Percentiles rank a stretch among this genome's conserved stretches.
phyloP scores from a whole-genome alignment of 2,888 invertebrate species.

The Melanchra persicariae region DNA sequence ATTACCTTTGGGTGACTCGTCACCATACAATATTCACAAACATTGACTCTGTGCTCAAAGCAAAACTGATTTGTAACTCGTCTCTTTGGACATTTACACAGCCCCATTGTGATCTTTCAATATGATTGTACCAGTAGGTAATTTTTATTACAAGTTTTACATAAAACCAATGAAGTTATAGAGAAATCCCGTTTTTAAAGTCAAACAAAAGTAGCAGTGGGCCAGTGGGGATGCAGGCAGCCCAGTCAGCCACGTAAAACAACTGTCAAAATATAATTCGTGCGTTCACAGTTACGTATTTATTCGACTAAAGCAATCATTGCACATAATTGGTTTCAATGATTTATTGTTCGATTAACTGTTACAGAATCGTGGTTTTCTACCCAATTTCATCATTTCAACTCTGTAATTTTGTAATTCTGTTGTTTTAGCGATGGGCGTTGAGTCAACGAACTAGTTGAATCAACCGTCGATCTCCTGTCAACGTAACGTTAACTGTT shows the following conservation, averaged over 20 bases:
- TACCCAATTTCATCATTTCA: too few relatives aligned
- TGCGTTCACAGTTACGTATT: slow-evolving; percentile 30
- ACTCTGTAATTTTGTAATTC: too few relatives aligned
- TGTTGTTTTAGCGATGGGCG: too few relatives aligned
- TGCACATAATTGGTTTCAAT: too few relatives aligned
- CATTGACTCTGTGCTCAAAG: slow-evolving; percentile 99
- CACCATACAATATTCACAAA: slow-evolving; percentile 99
- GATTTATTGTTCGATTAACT: too few relatives aligned
- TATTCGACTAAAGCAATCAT: slow-evolving; percentile 3
- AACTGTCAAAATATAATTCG: slow-evolving; percentile 65
- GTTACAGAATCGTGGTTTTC: too few relatives aligned
- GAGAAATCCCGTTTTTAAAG: slow-evolving; percentile 49
- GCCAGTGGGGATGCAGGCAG: slow-evolving; percentile 60
- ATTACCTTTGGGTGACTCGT: slow-evolving; percentile 98
- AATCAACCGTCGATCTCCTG: too few relatives aligned
- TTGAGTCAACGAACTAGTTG: too few relatives aligned
- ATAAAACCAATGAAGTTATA: slow-evolving; percentile 45
- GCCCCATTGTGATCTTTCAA: slow-evolving; percentile 93
- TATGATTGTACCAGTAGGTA: slow-evolving; percentile 24
- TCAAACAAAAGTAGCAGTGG: slow-evolving; percentile 68
- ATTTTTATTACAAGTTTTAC: slow-evolving; percentile 41
- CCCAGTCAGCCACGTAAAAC: slow-evolving; percentile 80
- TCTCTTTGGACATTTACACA: slow-evolving; percentile 99
- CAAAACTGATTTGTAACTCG: slow-evolving; percentile 99
- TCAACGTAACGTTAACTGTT: too few relatives aligned